Base-by-base conservation (phyloP, 1,140 invertebrate species). In the Pemphigus obesinymphae region DNA sequence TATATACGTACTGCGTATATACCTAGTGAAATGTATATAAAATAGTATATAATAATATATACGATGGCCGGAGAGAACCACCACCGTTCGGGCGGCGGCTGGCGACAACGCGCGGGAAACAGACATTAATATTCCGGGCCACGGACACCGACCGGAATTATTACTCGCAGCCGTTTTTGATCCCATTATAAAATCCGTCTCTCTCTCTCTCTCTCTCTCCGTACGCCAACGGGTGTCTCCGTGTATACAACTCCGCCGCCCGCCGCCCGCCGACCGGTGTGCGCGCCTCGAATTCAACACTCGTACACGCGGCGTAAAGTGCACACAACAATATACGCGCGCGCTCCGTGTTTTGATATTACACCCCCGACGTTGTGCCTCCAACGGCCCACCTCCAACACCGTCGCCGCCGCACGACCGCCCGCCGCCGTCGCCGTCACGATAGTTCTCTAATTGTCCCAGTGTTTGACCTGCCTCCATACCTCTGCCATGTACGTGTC, bases 81-180 rank as follows among this genome's bases (percentile, higher is more conserved):
- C 26, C 17, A 17, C 31, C 26, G 31, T 7, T 31, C 2, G 29
- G 61, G 17, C 20, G 8, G 31, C 48, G 26, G 23, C 20, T 11
- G 50, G 29, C 23, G 72, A 50, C 40, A 23, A 31, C 48, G 31
- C 17, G 37, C 63, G 34, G 20, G 20, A 76, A 29, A 55, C 26
- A 15, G 37, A 34, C 29, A 55, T 76, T 76, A 76, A 76, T 76
- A 76, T 76, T 76, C 73, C 48, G n/a, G 29, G 55, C 73, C 45
- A 53, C 72, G 72, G 48, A 3, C 45, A 6, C 26, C 43, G n/a
- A 15, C 45, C 31, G 48, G 73, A 76, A 76, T 76, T n/a, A n/a
- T n/a, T 55, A 55, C 48, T 53, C 29, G 73, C 48, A 76, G 50
- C 73, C 48, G 73, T 76, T 76, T 76, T 58, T 55, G 50, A 76